Percentiles rank a stretch among this genome's conserved stretches.
Evolutionary conservation across 2,113 vertebrate species (phyloP).

Genomic region (Columba livia): DNA sequence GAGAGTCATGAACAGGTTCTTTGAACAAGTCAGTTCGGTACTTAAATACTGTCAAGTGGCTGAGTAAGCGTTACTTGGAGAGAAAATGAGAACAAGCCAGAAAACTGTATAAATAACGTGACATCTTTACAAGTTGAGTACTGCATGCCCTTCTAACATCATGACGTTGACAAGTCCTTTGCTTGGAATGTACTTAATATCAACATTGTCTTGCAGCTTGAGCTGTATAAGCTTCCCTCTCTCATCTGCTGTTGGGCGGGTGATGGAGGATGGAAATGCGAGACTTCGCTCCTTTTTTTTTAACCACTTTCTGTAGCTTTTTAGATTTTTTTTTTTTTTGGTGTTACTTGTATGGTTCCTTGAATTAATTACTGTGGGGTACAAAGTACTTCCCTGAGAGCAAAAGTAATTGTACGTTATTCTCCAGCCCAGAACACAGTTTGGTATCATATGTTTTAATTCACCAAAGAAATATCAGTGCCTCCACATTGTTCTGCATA

Average conservation of each 20-base stretch:
- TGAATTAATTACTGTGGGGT: not conserved
- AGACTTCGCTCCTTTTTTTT: not conserved
- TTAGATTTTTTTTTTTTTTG: not conserved
- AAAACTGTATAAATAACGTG: not conserved
- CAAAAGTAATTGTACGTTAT: not conserved
- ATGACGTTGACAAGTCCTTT: not conserved
- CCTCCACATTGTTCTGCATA: not conserved
- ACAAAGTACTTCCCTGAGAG: not conserved
- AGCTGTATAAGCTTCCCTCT: not conserved
- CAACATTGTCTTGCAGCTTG: not conserved
- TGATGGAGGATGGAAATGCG: not conserved
- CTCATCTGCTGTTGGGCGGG: not conserved
- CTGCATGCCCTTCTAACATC: not conserved
- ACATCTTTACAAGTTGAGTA: not conserved
- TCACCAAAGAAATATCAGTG: not conserved
- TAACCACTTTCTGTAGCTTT: not conserved
- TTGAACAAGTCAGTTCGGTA: not conserved
- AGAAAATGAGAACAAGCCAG: not conserved
- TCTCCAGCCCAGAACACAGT: not conserved
- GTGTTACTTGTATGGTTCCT: not conserved
- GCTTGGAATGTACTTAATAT: not conserved
- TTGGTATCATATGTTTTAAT: not conserved
- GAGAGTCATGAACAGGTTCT: not conserved
- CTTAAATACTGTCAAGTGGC: not conserved
- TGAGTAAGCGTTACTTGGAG: not conserved